Conservation (phyloP, 2,797 vertebrate genomes). For the Sebastes taczanowskii region DNA sequence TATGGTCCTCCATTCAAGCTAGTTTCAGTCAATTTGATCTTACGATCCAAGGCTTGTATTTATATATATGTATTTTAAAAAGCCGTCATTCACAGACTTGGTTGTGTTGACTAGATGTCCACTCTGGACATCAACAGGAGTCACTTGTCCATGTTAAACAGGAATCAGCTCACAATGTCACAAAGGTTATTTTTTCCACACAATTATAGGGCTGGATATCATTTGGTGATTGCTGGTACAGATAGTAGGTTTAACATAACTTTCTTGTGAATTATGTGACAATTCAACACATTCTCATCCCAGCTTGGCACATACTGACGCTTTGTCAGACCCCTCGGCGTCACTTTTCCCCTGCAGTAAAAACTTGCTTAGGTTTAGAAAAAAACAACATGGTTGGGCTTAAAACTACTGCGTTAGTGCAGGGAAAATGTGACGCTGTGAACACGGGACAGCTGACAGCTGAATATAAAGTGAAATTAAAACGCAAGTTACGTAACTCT, state of each 20-base stretch:
- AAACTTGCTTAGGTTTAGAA: too few species aligned
- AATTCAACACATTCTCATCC: neutral
- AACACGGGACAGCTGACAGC: too few species aligned
- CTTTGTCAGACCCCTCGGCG: too few species aligned
- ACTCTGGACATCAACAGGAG: neutral
- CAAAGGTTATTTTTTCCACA: neutral
- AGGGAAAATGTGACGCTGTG: too few species aligned
- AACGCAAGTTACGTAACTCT: too few species aligned
- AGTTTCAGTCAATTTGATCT: neutral
- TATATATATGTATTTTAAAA: neutral
- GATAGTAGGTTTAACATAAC: neutral
- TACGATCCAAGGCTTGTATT: neutral
- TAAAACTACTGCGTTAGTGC: too few species aligned
- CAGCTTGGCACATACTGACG: too few species aligned
- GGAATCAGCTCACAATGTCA: neutral
- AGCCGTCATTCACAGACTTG: neutral
- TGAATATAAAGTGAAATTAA: too few species aligned
- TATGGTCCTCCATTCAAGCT: neutral
- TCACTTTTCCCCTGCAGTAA: too few species aligned
- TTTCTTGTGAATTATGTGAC: neutral
- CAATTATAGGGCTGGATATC: constrained; percentile 39
- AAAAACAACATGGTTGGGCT: too few species aligned
- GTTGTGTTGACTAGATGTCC: neutral
- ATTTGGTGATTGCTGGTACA: constrained; percentile 30
- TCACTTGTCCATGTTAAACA: neutral